Percentiles rank a stretch among this genome's conserved stretches.
These are phyloP conservation scores for Psittacus erithacus DNA, from an alignment of 2,113 vertebrate genomes.

Conservation along the genomic window DNA sequence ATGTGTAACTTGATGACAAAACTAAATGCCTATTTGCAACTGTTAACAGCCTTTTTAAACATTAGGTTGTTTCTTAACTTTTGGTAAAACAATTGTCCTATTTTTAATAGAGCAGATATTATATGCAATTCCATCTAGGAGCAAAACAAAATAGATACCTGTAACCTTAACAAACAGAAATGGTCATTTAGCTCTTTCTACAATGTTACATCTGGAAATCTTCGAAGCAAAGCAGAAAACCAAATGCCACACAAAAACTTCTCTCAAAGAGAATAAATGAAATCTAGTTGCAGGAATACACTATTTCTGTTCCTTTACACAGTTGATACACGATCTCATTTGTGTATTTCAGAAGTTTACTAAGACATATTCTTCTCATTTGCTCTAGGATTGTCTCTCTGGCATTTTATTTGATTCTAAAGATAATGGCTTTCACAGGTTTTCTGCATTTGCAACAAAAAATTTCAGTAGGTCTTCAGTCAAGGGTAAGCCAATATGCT, in stretches of 20 bases:
- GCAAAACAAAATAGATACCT: slow-evolving; percentile 2
- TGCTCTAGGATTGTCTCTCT: neutral
- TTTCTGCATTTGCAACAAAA: neutral
- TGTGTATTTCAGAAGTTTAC: neutral
- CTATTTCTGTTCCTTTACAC: neutral
- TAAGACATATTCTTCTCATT: neutral
- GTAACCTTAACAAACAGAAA: neutral
- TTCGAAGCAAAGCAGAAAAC: neutral
- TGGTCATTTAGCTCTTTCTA: neutral
- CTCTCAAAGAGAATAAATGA: neutral
- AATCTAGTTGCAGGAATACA: neutral
- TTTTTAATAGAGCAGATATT: slow-evolving; percentile 7
- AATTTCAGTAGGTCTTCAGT: neutral
- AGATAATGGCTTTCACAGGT: neutral
- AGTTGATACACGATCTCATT: neutral
- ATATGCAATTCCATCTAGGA: neutral
- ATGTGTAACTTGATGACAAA: slow-evolving; percentile 8
- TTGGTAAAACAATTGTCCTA: slow-evolving; percentile 22
- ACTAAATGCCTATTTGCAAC: neutral
- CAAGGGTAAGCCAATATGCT: neutral
- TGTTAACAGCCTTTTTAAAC: slow-evolving; percentile 32
- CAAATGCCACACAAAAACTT: neutral
- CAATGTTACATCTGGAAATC: neutral
- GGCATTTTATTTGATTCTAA: neutral
- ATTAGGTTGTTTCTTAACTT: neutral